Evolutionary conservation across 2,888 invertebrate genomes (phyloP), one percentile per base, ranked within the genome.

Genomic region (Eupithecia vulgata): DNA sequence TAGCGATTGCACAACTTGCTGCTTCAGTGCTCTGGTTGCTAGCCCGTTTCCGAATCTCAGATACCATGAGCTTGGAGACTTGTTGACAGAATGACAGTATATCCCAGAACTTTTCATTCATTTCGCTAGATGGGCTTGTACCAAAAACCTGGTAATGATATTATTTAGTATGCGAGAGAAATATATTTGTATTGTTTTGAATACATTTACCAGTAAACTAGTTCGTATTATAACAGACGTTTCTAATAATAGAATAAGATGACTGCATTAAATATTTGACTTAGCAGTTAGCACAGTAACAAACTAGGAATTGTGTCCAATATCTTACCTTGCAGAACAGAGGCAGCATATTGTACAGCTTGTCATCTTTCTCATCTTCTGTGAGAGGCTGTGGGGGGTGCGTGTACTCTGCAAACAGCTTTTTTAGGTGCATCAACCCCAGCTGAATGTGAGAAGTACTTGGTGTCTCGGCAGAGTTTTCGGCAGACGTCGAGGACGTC

Each of bases 51-150:
- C 99, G 95, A 81, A 99, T 99, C 94, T 99, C 99, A 8, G 97
- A 97, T n/a, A 99, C 99, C 97, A 99, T 98, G 35, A 99, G 95
- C 79, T 98, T 96, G 0, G 99, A 99, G 0, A 99, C 98, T 95
- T 98, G 98, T 87, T 98, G 98, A 85, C 98, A 98, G 89, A 99
- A 99, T 79, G 98, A 97, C 72, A 98, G 95, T 80, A 99, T 97
- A 88, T 99, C 99, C 96, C 98, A 98, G 94, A 99, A 99, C 91
- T 99, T 99, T 88, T 98, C 98, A 88, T 97, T 98, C 97, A 99
- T 98, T 87, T 99, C 99, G 86, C 97, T 96, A n/a, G 98, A 97
- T 73, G 98, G 98, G 88, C 98, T 97, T 80, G 97, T 96, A 79
- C 98, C 98, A 94, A 99, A 99, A 69, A 99, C 98, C 98, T 99